Evolutionary conservation across 2,113 vertebrate species (phyloP), one percentile per base, ranked within the genome.

Genomic region (Pterocles orientalis): DNA sequence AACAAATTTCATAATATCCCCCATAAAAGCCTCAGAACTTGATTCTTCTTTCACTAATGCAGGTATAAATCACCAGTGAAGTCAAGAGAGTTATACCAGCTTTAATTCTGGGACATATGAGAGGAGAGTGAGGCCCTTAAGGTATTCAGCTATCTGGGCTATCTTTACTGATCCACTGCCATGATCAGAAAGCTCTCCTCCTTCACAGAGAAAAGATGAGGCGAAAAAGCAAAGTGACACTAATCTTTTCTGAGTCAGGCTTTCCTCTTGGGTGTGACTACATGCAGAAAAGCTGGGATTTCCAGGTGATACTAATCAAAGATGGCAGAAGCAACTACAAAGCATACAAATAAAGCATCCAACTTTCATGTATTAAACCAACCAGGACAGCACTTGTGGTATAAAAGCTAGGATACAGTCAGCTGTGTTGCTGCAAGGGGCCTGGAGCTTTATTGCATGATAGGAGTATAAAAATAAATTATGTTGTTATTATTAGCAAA

Each of bases 261-360:
- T 94, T 97, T 92, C 83, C 86, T 96, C 95, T 91, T 96, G 95
- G 92, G 92, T 96, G 95, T 96, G 90, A 97, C 95, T 96, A 88
- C 89, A 96, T 39, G 51, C 58, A 96, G 95, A 94, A 94, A 94
- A 95, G 79, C 94, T 91, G 81, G 79, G 84, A 85, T 95, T 96
- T 97, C 90, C 90, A 97, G 96, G 92, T 94, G 93, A 96, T 82
- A 56, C 50, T 96, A 97, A 97, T 97, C 82, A 89, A 95, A 95
- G 82, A 86, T 82, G 89, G 93, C 88, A 96, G 95, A 93, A 94
- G 86, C 88, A 94, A 84, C 90, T 92, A 96, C 79, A 90, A 95
- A 94, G 96, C 88, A 91, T 90, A 95, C 93, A 96, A 96, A 96
- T 93, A 92, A 96, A 92, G 83, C 83, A 88, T 77, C 92, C 82